Conservation (phyloP, 2,888 invertebrate species). For the Zaprionus obscuricornis region DNA sequence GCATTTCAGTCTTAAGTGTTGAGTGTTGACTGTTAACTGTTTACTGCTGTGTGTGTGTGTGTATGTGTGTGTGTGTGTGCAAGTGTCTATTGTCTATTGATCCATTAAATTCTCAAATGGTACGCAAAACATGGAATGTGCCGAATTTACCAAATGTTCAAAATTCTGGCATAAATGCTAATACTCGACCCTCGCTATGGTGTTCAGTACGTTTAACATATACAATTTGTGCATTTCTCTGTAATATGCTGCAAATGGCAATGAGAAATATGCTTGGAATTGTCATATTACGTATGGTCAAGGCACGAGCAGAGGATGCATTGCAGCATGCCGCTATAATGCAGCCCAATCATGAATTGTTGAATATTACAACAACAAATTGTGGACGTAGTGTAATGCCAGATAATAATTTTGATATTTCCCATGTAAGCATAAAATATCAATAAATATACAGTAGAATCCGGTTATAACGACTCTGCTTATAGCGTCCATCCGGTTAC, state of each 20-base stretch:
- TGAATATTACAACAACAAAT: neutral
- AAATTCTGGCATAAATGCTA: neutral
- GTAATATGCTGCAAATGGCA: conserved; percentile 79
- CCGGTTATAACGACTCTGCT: too few relatives aligned
- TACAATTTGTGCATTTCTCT: conserved; percentile 81
- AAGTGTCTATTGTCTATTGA: too few relatives aligned
- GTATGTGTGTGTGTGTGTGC: conserved; percentile 5
- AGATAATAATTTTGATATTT: too few relatives aligned
- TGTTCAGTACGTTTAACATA: conserved; percentile 82
- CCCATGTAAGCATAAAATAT: too few relatives aligned
- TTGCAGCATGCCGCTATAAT: neutral
- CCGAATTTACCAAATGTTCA: conserved; percentile 7
- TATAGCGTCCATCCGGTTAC: too few relatives aligned
- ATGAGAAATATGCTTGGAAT: conserved; percentile 85
- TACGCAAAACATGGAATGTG: conserved; percentile 54
- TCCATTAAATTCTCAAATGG: conserved; percentile 33
- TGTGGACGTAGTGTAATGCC: too few relatives aligned
- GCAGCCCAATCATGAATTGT: neutral
- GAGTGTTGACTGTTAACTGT: too few relatives aligned
- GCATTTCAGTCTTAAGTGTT: conserved; percentile 6
- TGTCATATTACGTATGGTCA: conserved; percentile 85
- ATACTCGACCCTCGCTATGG: conserved; percentile 57
- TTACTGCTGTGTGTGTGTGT: conserved; percentile 9
- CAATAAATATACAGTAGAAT: too few relatives aligned
- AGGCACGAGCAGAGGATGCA: conserved; percentile 67